Conservation (phyloP, 2,888 invertebrate genomes). For the Morpho helenor region DNA sequence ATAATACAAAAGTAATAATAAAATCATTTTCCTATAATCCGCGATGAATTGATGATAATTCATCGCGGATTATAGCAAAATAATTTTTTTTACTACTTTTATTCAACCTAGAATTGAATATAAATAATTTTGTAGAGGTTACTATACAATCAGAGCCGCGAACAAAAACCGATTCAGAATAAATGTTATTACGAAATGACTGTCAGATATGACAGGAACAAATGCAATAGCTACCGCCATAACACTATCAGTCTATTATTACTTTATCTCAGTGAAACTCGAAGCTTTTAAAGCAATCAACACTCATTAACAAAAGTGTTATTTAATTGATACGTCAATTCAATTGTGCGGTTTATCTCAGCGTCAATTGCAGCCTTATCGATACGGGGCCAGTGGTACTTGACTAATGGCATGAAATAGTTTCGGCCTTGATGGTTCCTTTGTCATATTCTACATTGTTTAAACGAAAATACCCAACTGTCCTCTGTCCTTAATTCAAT, state of each 20-base stretch:
- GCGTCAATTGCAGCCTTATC: slow-evolving; percentile 24
- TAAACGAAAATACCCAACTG: neutral
- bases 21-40: too few species aligned
- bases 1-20: too few species aligned
- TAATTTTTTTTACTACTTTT: too few species aligned
- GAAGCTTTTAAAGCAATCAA: slow-evolving; percentile 66
- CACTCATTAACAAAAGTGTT: slow-evolving; percentile 57
- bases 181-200: slow-evolving; percentile 5
- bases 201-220: slow-evolving; percentile 8
- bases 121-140: too few species aligned
- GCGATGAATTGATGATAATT: too few species aligned
- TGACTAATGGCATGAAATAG: slow-evolving; percentile 8
- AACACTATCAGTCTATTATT: slow-evolving; percentile 20
- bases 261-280: slow-evolving; percentile 26
- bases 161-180: too few species aligned
- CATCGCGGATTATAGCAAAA: too few species aligned
- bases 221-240: slow-evolving; percentile 7
- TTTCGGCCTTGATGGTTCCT: neutral
- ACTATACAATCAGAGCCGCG: too few species aligned
- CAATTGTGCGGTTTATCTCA: slow-evolving; percentile 49
- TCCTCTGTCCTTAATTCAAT: too few species aligned
- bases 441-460: neutral
- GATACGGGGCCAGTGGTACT: slow-evolving; percentile 9
- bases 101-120: too few species aligned
- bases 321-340: slow-evolving; percentile 69